Conservation (phyloP, 2,797 vertebrate genomes). For the Chloroceryle amazona region DNA sequence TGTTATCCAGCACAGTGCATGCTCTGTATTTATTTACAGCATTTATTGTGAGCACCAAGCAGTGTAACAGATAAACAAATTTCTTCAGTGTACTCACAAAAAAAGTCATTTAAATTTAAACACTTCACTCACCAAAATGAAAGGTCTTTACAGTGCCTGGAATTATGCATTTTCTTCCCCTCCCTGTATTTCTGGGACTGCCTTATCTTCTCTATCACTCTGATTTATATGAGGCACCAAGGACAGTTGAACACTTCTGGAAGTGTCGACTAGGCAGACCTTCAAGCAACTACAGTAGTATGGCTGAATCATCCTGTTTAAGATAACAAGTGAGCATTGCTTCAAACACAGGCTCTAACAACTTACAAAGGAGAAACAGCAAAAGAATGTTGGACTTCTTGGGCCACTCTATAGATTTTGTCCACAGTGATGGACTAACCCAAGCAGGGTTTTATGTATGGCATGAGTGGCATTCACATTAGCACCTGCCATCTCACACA, state of each 20-base stretch:
- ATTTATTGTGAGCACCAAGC: background rate
- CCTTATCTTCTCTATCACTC: background rate
- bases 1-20: accelerated
- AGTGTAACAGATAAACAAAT: background rate
- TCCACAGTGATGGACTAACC: background rate
- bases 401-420: background rate
- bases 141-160: background rate
- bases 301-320: background rate
- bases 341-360: background rate
- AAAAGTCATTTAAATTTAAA: background rate
- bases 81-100: background rate
- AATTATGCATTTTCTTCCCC: no score
- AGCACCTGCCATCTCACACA: background rate
- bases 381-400: background rate
- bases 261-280: background rate
- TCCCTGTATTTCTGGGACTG: background rate
- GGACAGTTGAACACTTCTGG: background rate
- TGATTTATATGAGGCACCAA: accelerated
- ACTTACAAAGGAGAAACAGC: background rate
- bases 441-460: background rate
- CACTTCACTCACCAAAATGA: background rate
- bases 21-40: background rate
- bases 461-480: no score
- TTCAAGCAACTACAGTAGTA: background rate
- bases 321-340: background rate